Percentiles rank a stretch among this genome's conserved stretches.
Evolutionary conservation across 2,797 vertebrate species (phyloP).

Genomic region (Epinephelus awoara): DNA sequence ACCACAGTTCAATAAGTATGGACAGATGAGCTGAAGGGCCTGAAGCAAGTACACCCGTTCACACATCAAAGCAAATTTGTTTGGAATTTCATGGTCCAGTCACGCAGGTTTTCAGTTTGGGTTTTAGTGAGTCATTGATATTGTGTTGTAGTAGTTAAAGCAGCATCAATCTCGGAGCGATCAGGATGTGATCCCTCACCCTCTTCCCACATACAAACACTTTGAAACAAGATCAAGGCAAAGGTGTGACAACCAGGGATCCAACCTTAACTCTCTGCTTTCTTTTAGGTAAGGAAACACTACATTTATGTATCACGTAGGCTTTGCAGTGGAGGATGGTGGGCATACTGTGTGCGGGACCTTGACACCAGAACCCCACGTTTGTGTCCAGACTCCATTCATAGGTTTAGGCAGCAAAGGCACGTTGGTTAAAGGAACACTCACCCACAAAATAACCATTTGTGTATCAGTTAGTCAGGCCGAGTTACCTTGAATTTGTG

Average conservation of each 20-base stretch:
- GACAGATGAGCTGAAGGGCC: conserved; percentile 37
- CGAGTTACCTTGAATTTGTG: too few species aligned
- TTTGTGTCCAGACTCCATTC: too few species aligned
- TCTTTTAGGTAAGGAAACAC: too few species aligned
- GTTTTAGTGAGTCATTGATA: conserved; percentile 6
- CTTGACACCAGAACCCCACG: too few species aligned
- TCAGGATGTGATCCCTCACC: conserved; percentile 16
- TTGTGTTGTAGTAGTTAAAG: conserved; percentile 3
- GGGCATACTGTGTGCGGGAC: too few species aligned
- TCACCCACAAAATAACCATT: too few species aligned
- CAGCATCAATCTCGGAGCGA: neutral
- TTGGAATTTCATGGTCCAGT: conserved; percentile 18
- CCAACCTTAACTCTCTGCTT: neutral
- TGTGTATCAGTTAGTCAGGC: too few species aligned
- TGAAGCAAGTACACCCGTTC: conserved; percentile 23
- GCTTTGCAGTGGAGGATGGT: too few species aligned
- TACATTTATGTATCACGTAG: too few species aligned
- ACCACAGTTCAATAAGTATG: conserved; percentile 28
- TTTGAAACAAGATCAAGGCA: neutral
- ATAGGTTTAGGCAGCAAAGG: too few species aligned
- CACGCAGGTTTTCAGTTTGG: neutral
- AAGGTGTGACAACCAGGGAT: too few species aligned
- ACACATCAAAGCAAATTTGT: conserved; percentile 42
- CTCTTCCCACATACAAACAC: neutral
- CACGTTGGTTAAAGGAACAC: too few species aligned